Evolutionary conservation across 1,140 invertebrate genomes (phyloP).

Genomic region (Tachypleus tridentatus): DNA sequence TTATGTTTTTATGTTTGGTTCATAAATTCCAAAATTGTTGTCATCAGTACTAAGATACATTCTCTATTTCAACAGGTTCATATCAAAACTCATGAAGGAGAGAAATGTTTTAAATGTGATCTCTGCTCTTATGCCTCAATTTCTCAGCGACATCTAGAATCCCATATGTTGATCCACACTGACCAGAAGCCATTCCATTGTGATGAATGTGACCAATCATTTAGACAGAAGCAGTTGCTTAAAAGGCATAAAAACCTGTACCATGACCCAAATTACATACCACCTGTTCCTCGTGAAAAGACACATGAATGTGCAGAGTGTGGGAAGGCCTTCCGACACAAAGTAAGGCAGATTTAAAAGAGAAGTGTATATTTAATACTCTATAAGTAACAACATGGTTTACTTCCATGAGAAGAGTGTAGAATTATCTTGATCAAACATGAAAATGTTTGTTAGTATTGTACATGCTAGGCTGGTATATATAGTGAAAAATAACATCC

Average conservation of each 20-base stretch:
- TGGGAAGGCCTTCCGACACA: constrained; percentile 69
- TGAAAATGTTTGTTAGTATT: too few relatives aligned
- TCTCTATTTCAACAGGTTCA: constrained; percentile 41
- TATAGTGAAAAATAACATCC: too few relatives aligned
- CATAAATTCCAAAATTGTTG: not conserved
- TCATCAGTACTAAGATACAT: not conserved
- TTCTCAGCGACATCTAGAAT: constrained; percentile 82
- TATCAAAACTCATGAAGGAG: constrained; percentile 84
- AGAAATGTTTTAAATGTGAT: constrained; percentile 94
- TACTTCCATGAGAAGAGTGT: too few relatives aligned
- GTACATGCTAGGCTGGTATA: too few relatives aligned
- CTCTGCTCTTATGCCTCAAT: constrained; percentile 89
- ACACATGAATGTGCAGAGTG: constrained; percentile 83
- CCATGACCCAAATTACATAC: constrained; percentile 81
- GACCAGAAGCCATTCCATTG: constrained; percentile 75
- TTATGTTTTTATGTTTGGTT: not conserved
- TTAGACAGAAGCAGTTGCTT: constrained; percentile 80
- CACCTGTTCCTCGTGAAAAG: constrained; percentile 79
- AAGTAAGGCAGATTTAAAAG: constrained; percentile 37
- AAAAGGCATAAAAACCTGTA: constrained; percentile 85
- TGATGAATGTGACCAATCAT: constrained; percentile 42
- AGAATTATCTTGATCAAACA: too few relatives aligned
- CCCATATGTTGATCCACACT: constrained; percentile 90
- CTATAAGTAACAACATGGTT: too few relatives aligned
- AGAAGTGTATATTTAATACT: too few relatives aligned